These are phyloP conservation scores for Varanus komodoensis DNA, from an alignment of 2,113 vertebrate genomes.

Conservation along the genomic window DNA sequence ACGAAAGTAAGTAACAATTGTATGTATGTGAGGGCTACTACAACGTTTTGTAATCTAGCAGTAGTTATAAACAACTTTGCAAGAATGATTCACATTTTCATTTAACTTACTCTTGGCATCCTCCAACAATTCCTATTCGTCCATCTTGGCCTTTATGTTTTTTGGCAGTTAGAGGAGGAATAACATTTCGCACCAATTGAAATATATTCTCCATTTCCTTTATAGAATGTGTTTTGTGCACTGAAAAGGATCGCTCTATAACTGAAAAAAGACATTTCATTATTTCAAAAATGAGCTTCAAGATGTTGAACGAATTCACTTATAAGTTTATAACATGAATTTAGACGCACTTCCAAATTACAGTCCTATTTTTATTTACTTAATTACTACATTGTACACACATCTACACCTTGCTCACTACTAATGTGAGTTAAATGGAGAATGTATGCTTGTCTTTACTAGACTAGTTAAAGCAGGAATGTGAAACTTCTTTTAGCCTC, in stretches of 20 bases:
- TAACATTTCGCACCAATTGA: conserved; percentile 85
- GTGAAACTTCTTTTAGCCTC: no score
- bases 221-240: conserved; percentile 74
- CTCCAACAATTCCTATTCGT: conserved; percentile 92
- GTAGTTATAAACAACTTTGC: background rate
- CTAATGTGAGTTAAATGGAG: conserved; percentile 13
- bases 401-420: conserved; percentile 16
- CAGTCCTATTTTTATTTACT: background rate
- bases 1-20: background rate
- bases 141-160: conserved; percentile 98
- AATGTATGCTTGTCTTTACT: background rate
- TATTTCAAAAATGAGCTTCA: conserved; percentile 27
- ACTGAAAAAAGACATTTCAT: conserved; percentile 77
- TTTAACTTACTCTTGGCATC: conserved; percentile 93
- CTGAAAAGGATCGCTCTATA: conserved; percentile 84
- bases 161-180: conserved; percentile 86
- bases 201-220: conserved; percentile 87
- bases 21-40: background rate
- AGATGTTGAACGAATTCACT: background rate
- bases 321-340: background rate
- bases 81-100: background rate
- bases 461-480: background rate
- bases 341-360: conserved; percentile 12
- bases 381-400: background rate
- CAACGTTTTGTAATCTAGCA: background rate